A percentile compares a stretch with the other conserved stretches of the same genome.
Evolutionary conservation across 2,797 vertebrate genomes (phyloP).

Genomic region (Rhinichthys osculus): DNA sequence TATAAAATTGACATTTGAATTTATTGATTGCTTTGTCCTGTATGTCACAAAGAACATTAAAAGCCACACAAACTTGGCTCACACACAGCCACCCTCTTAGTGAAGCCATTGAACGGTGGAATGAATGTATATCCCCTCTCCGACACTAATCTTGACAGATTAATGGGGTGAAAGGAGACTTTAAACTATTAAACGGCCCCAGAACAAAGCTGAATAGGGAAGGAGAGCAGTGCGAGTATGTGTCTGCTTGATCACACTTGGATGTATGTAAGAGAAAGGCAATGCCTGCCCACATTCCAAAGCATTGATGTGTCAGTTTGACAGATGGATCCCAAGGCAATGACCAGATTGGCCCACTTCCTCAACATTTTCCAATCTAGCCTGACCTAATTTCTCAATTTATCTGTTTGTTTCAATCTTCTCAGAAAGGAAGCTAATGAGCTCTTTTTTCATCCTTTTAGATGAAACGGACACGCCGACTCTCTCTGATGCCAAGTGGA

Average conservation of each 20-base stretch:
- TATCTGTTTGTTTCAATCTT: slow-evolving; percentile 66
- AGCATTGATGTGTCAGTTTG: slow-evolving; percentile 65
- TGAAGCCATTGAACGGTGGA: slow-evolving; percentile 9
- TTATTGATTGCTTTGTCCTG: slow-evolving; percentile 17
- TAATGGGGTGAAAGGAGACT: slow-evolving; percentile 42
- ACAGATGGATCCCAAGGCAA: slow-evolving; percentile 65
- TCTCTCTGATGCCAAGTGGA: slow-evolving; percentile 92
- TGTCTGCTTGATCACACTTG: slow-evolving; percentile 23
- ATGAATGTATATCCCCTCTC: slow-evolving; percentile 27
- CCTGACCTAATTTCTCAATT: slow-evolving; percentile 74
- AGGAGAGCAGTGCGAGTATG: slow-evolving; percentile 1
- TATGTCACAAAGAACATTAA: slow-evolving; percentile 22
- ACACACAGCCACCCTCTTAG: slow-evolving; percentile 16
- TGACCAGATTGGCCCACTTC: slow-evolving; percentile 72
- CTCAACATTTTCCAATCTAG: slow-evolving; percentile 69
- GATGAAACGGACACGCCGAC: slow-evolving; percentile 90
- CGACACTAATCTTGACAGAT: slow-evolving; percentile 38
- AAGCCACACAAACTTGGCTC: slow-evolving; percentile 4
- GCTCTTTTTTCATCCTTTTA: slow-evolving; percentile 65
- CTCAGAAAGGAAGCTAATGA: slow-evolving; percentile 45
- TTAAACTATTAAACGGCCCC: slow-evolving; percentile 3
- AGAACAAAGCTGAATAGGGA: slow-evolving; percentile 12
- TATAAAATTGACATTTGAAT: slow-evolving; percentile 28
- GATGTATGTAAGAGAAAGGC: slow-evolving; percentile 9
- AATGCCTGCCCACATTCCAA: slow-evolving; percentile 57